phyloP scores from a whole-genome alignment of 2,888 invertebrate genomes.

The Acanthococcus lagerstroemiae region DNA sequence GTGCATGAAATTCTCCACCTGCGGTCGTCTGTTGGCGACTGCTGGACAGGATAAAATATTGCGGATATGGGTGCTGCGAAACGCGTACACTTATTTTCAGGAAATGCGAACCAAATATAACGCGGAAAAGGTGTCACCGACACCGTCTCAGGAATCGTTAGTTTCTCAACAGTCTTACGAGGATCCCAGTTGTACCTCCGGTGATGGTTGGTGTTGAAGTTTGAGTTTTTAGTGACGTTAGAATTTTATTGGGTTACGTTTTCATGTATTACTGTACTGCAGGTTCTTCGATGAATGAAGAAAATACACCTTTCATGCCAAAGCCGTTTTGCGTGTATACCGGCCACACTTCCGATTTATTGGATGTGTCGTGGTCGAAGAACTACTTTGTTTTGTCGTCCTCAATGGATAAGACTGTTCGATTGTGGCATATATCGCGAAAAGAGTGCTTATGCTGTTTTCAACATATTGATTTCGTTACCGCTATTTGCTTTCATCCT shows the following conservation, averaged over 20 bases:
- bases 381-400: constrained; percentile 96
- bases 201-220: neutral
- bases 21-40: constrained; percentile 87
- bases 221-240: neutral
- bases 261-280: constrained; percentile 38
- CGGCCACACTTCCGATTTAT: constrained; percentile 90
- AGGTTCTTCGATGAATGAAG: constrained; percentile 45
- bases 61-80: constrained; percentile 87
- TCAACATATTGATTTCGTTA: constrained; percentile 98
- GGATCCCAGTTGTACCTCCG: constrained; percentile 43
- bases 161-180: constrained; percentile 65
- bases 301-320: constrained; percentile 65
- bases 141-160: constrained; percentile 84
- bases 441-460: constrained; percentile 97
- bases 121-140: constrained; percentile 82
- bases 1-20: constrained; percentile 97
- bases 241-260: constrained; percentile 40
- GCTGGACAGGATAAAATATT: constrained; percentile 93
- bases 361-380: constrained; percentile 98
- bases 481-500: constrained; percentile 97
- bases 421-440: constrained; percentile 94
- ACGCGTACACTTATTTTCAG: constrained; percentile 82
- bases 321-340: constrained; percentile 85
- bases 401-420: constrained; percentile 96
- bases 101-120: constrained; percentile 94